phyloP scores from a whole-genome alignment of 2,888 invertebrate genomes.

The Oscheius sp. region DNA sequence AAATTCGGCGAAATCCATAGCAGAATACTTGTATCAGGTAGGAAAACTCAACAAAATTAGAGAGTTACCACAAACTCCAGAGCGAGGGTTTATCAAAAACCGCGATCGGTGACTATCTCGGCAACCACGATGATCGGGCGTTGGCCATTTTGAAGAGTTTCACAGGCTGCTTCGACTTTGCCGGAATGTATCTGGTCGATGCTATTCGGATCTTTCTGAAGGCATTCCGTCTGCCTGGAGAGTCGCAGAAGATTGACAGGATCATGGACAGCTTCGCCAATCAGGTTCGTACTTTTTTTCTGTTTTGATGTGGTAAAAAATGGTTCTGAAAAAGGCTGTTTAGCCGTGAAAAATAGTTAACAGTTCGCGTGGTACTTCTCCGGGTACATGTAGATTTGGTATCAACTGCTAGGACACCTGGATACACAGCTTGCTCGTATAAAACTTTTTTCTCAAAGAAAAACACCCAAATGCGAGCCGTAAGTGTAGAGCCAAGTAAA shows the following conservation, averaged over 20 bases:
- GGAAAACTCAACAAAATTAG: not conserved
- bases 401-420: too few species aligned
- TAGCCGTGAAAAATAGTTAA: not conserved
- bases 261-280: conserved; percentile 52
- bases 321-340: not conserved
- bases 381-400: too few species aligned
- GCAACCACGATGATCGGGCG: conserved; percentile 52
- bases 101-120: conserved; percentile 56
- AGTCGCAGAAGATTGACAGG: conserved; percentile 61
- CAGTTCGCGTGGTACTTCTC: not conserved
- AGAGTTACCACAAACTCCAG: conserved; percentile 9
- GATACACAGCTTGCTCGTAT: too few species aligned
- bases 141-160: conserved; percentile 47
- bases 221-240: conserved; percentile 59
- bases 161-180: conserved; percentile 51
- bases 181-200: conserved; percentile 53
- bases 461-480: too few species aligned
- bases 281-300: conserved; percentile 15
- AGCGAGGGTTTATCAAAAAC: conserved; percentile 55
- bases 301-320: not conserved
- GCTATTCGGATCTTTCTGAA: conserved; percentile 45
- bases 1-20: conserved; percentile 47
- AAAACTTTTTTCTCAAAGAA: too few species aligned
- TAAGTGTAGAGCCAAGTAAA: too few species aligned
- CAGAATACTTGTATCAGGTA: conserved; percentile 49